Evolutionary conservation across 2,888 invertebrate genomes (phyloP).

Genomic region (Drosophila merina): DNA sequence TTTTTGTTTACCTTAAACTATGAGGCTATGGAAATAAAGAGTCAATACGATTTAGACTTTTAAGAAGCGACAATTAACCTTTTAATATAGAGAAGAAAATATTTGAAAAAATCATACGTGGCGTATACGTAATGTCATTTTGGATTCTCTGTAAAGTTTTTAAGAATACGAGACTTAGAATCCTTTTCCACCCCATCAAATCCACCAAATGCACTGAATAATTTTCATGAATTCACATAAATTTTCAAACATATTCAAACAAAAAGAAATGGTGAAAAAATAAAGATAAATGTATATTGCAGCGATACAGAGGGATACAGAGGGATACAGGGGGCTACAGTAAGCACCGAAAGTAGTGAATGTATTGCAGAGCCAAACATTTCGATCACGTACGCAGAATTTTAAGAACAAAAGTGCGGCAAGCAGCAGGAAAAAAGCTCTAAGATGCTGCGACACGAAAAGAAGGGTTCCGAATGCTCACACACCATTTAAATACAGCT

Average conservation of each 20-base stretch:
- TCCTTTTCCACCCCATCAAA: constrained; percentile 23
- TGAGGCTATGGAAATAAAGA: background rate
- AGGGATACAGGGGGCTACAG: constrained; percentile 17
- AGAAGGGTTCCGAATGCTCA: constrained; percentile 38
- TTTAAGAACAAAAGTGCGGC: constrained; percentile 41
- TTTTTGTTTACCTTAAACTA: constrained; percentile 17
- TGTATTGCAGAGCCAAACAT: constrained; percentile 46
- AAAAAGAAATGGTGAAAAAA: constrained; percentile 1
- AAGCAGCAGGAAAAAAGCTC: constrained; percentile 22
- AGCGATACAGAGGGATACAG: constrained; percentile 14
- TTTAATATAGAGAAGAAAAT: background rate
- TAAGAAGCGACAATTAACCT: background rate
- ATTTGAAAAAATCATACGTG: background rate
- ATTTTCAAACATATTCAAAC: constrained; percentile 20
- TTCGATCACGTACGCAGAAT: constrained; percentile 57
- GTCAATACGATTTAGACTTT: background rate
- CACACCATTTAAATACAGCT: constrained; percentile 48
- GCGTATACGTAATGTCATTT: background rate
- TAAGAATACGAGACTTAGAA: background rate
- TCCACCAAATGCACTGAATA: constrained; percentile 32
- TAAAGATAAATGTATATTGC: constrained; percentile 36
- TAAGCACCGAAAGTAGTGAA: constrained; percentile 33
- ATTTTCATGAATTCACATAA: constrained; percentile 32
- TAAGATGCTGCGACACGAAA: constrained; percentile 41
- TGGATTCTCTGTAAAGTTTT: background rate